Evolutionary conservation across 2,113 vertebrate species (phyloP).

Genomic region (Caretta caretta): DNA sequence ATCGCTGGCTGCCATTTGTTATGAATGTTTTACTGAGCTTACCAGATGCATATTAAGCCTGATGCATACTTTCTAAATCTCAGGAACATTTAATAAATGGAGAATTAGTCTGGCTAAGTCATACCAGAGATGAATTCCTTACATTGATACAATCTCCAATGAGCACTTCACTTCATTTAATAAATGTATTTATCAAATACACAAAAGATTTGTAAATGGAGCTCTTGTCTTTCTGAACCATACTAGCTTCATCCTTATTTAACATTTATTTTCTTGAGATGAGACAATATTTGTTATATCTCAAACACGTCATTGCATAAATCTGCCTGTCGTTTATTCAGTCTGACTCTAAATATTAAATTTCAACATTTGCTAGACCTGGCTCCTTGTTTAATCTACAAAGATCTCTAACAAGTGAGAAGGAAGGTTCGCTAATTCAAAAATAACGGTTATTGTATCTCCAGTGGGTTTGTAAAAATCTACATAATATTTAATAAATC

Average conservation of each 20-base stretch:
- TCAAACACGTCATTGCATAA: constrained; percentile 47
- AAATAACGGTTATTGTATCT: constrained; percentile 61
- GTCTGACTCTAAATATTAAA: constrained; percentile 69
- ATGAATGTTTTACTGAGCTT: background rate
- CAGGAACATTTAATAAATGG: constrained; percentile 71
- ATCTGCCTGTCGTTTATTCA: constrained; percentile 68
- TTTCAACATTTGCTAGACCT: constrained; percentile 57
- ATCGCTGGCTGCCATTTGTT: background rate
- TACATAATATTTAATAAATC: constrained; percentile 71
- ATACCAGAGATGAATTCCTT: constrained; percentile 63
- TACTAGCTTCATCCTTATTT: constrained; percentile 66
- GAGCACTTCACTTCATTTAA: constrained; percentile 73
- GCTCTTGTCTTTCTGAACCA: constrained; percentile 54
- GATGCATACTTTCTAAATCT: constrained; percentile 59
- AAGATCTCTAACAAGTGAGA: constrained; percentile 38
- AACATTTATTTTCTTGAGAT: constrained; percentile 71
- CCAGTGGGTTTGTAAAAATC: constrained; percentile 58
- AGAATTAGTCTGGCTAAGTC: constrained; percentile 65
- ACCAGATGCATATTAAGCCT: constrained; percentile 50
- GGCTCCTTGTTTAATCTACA: constrained; percentile 60
- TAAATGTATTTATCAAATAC: constrained; percentile 79
- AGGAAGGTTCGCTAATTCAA: constrained; percentile 58
- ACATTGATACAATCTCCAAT: constrained; percentile 59
- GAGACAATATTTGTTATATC: constrained; percentile 73
- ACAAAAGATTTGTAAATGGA: constrained; percentile 74